Evolutionary conservation across 2,888 invertebrate genomes (phyloP), one percentile per base, ranked within the genome.

Genomic region (Sceliomorpha sp.): DNA sequence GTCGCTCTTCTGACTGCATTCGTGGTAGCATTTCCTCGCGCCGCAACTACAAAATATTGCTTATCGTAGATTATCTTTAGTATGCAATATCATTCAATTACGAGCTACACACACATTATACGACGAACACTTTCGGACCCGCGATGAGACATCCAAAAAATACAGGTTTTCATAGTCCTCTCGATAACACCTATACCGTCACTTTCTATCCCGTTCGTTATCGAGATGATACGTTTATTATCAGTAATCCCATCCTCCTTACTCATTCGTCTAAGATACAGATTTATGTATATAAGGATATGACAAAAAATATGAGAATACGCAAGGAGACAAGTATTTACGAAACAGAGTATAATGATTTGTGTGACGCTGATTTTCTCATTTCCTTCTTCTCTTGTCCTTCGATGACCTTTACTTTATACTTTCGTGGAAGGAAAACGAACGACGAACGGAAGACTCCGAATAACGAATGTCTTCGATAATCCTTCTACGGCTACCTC

Each of bases 101-200:
- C 39, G 62, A 66, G 68, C 48, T 60, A 64, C 73, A 70, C 74
- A 70, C 74, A 66, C 67, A 78, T 77, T 76, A 74, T 79, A 81
- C 74, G 80, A 79, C 77, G 77, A 84, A 75, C 77, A 80, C 71
- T 66, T 80, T 86, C 86, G 86, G 85, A 86, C 85, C 86, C 86
- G 73, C 81, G 76, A 77, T 78, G 75, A 82, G 80, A 84, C 83
- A 83, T 84, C 82, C 76, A 79, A 82, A 76, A 77, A 76, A 76
- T 69, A 73, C 56, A 70, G 59, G 60, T 55, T 67, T 70, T 53
- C 53, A 47, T 55, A 40, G 37, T 55, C 31, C 48, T 36, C 51
- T 50, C 51, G 53, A 60, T 66, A 62, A 44, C n/a, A 50, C 47
- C 37, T 58, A 48, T 48, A 42, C n/a, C n/a, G n/a, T n/a, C n/a